These are phyloP conservation scores for Lasioglossum figueresi DNA, from an alignment of 2,888 invertebrate genomes.

Conservation along the genomic window DNA sequence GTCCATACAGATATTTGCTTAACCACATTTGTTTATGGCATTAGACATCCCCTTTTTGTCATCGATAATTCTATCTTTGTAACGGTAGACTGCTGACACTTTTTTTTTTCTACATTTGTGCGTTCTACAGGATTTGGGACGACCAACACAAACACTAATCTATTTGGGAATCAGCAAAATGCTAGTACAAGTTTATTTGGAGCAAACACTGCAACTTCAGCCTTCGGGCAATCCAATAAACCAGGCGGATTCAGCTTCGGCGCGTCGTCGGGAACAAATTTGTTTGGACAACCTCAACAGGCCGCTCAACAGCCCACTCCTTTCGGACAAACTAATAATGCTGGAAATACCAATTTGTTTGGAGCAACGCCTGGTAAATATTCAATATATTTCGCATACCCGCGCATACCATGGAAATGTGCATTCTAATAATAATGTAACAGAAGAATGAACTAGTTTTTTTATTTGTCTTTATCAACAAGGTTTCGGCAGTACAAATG, in stretches of 20 bases:
- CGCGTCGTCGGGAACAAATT: slow-evolving; percentile 85
- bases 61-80: background rate
- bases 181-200: slow-evolving; percentile 87
- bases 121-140: slow-evolving; percentile 79
- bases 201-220: slow-evolving; percentile 84
- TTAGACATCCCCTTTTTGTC: background rate
- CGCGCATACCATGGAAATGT: background rate
- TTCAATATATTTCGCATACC: background rate
- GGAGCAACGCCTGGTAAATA: slow-evolving; percentile 78
- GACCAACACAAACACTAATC: slow-evolving; percentile 79
- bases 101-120: slow-evolving; percentile 29
- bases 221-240: slow-evolving; percentile 88
- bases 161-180: slow-evolving; percentile 85
- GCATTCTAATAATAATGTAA: background rate
- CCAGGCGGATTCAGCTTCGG: slow-evolving; percentile 87
- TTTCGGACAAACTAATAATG: slow-evolving; percentile 85
- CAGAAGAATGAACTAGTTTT: background rate
- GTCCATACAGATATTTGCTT: background rate
- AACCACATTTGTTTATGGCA: background rate
- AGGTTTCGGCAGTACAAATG: slow-evolving; percentile 77
- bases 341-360: slow-evolving; percentile 84
- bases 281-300: slow-evolving; percentile 87
- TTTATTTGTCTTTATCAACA: background rate
- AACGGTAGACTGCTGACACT: background rate
- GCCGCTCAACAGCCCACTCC: slow-evolving; percentile 82